Evolutionary conservation across 1,140 invertebrate species (phyloP).

Genomic region (Kradibia gibbosae): DNA sequence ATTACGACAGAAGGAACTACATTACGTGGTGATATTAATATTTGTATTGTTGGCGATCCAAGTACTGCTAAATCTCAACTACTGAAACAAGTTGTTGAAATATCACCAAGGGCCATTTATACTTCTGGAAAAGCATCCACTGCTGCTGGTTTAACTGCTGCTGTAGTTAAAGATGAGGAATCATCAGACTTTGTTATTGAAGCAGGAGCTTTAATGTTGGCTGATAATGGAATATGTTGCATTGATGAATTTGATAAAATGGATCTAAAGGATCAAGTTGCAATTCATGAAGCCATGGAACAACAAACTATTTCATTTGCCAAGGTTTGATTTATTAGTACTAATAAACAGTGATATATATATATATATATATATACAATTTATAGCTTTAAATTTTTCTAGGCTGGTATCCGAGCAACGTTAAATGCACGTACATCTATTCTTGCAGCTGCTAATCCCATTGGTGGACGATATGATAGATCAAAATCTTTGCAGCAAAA

Average conservation of each 20-base stretch:
- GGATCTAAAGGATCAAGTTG: conserved; percentile 97
- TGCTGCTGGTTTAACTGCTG: conserved; percentile 98
- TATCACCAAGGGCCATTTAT: conserved; percentile 96
- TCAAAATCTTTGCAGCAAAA: conserved; percentile 97
- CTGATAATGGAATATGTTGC: conserved; percentile 99
- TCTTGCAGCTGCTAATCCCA: conserved; percentile 97
- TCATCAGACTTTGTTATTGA: conserved; percentile 99
- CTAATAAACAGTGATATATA: background rate
- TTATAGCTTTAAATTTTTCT: conserved; percentile 44
- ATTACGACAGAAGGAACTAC: conserved; percentile 91
- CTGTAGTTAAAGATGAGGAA: conserved; percentile 97
- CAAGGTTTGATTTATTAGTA: conserved; percentile 77
- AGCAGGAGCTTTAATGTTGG: conserved; percentile 98
- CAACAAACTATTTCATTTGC: conserved; percentile 99
- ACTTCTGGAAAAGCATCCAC: conserved; percentile 98
- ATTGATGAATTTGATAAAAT: conserved; percentile 99
- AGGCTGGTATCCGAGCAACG: conserved; percentile 97
- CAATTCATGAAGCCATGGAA: conserved; percentile 99
- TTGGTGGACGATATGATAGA: conserved; percentile 96
- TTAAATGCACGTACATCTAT: conserved; percentile 98
- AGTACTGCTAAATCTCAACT: conserved; percentile 99
- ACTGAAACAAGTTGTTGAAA: conserved; percentile 96
- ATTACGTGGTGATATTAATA: conserved; percentile 96
- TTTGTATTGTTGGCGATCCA: conserved; percentile 98
- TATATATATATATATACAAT: background rate